Evolutionary conservation across 2,797 vertebrate genomes (phyloP), one percentile per base, ranked within the genome.

Genomic region (Sus cebifrons): DNA sequence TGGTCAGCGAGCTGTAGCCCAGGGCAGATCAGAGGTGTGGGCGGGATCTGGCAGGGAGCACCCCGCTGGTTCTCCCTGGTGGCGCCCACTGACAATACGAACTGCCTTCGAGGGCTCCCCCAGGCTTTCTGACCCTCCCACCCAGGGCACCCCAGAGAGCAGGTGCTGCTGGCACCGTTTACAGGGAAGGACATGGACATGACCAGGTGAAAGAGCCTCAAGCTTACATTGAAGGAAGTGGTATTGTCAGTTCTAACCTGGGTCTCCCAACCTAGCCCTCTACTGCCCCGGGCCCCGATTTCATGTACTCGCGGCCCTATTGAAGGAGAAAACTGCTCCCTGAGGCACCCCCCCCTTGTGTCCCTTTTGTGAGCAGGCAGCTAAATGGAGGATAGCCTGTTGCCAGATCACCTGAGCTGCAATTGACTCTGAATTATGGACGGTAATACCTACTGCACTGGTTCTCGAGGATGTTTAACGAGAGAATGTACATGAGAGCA

Each of bases 341-440:
- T 3, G 8, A 67, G 11, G 23, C 0, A 0, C 29, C n/a, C 8
- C 54, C 62, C 58, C 58, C 13, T n/a, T 20, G 5, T 0, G 0
- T 44, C 49, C 20, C 60, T 56, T 90, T 40, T 1, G 4, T 23
- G 10, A n/a, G 90, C 71, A 81, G 65, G 77, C 27, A 44, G 67
- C 44, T 0, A 0, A 5, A 52, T 4, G 9, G 32, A 71, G n/a
- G 27, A 18, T 9, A 56, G 20, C 25, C 12, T 2, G 5, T 70
- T 4, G 11, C 60, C 32, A 1, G 36, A 74, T 75, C 56, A 77
- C 78, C 71, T 10, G 74, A 29, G 49, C 52, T 82, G 58, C 25
- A 27, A 25, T 49, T 67, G 14, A 71, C 73, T 82, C 27, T 86
- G 96, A 97, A 92, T 93, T 77, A 83, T 84, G 82, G 73, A 73